A percentile compares a stretch with the other conserved stretches of the same genome.
phyloP scores from a whole-genome alignment of 1,140 invertebrate genomes.

The Gonioctena quinquepunctata region DNA sequence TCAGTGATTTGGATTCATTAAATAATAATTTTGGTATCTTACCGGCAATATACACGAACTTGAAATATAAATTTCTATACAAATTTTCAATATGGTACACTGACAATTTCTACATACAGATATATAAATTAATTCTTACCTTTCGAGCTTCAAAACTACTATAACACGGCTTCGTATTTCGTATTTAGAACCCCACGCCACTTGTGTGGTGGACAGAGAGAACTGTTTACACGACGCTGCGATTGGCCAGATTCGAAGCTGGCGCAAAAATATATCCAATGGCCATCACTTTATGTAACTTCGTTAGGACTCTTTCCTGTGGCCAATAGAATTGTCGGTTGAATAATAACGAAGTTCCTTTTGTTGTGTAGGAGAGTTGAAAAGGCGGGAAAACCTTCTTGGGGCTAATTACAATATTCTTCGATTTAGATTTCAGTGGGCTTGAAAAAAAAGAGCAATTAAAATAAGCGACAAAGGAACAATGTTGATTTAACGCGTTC shows the following conservation, averaged over 20 bases:
- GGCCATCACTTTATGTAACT: constrained; percentile 37
- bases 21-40: constrained; percentile 29
- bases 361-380: neutral
- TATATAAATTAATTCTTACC: constrained; percentile 65
- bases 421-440: too few relatives aligned
- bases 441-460: too few relatives aligned
- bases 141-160: constrained; percentile 61
- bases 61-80: constrained; percentile 38
- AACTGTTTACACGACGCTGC: constrained; percentile 56
- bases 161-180: constrained; percentile 65
- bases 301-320: constrained; percentile 31
- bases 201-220: constrained; percentile 62
- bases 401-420: neutral
- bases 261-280: constrained; percentile 67
- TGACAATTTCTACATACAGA: constrained; percentile 58
- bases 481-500: too few relatives aligned
- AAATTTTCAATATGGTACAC: constrained; percentile 47
- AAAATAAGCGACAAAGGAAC: too few relatives aligned
- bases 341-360: constrained; percentile 13
- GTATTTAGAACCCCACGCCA: constrained; percentile 67
- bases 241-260: constrained; percentile 66
- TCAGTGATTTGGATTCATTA: constrained; percentile 40
- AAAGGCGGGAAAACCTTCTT: constrained; percentile 7
- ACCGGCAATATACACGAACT: constrained; percentile 26
- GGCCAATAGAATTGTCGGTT: constrained; percentile 31